These are phyloP conservation scores for Chiridota heheva DNA, from an alignment of 35 echinoderm and acorn worm genomes.

Conservation along the genomic window DNA sequence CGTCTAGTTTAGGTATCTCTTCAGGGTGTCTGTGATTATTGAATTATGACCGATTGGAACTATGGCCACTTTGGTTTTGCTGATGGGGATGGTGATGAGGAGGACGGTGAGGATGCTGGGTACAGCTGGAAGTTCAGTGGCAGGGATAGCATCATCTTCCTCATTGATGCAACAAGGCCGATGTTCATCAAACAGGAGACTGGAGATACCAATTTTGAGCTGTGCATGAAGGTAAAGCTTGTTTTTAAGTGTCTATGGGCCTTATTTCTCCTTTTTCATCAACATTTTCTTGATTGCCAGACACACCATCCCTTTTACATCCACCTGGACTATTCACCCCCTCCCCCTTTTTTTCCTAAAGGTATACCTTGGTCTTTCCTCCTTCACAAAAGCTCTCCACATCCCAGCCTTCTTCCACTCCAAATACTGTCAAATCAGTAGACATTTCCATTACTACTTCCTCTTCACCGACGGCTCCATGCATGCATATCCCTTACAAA, in stretches of 20 bases:
- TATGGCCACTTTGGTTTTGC: constrained; percentile 67
- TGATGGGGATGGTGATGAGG: constrained; percentile 65
- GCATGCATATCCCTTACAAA: not conserved
- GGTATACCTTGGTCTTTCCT: too few relatives aligned
- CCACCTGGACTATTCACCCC: too few relatives aligned
- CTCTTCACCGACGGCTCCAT: too few relatives aligned
- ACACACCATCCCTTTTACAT: too few relatives aligned
- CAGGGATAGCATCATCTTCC: constrained; percentile 83
- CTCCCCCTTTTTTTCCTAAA: not conserved
- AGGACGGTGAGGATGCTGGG: constrained; percentile 67
- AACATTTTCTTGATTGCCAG: too few relatives aligned
- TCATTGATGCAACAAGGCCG: constrained; percentile 69
- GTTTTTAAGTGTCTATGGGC: not conserved
- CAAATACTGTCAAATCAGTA: too few relatives aligned
- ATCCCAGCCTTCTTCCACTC: too few relatives aligned
- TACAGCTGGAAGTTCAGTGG: constrained; percentile 30
- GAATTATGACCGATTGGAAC: constrained; percentile 76
- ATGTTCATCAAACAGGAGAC: constrained; percentile 73
- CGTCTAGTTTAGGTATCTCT: too few relatives aligned
- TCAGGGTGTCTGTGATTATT: too few relatives aligned
- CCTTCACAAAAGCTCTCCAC: too few relatives aligned
- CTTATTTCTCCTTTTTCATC: not conserved
- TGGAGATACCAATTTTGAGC: constrained; percentile 84
- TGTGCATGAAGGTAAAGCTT: constrained; percentile 77
- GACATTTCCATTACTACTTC: too few relatives aligned